Evolutionary conservation across 2,888 invertebrate species (phyloP).

Genomic region (Pimpla rufipes): DNA sequence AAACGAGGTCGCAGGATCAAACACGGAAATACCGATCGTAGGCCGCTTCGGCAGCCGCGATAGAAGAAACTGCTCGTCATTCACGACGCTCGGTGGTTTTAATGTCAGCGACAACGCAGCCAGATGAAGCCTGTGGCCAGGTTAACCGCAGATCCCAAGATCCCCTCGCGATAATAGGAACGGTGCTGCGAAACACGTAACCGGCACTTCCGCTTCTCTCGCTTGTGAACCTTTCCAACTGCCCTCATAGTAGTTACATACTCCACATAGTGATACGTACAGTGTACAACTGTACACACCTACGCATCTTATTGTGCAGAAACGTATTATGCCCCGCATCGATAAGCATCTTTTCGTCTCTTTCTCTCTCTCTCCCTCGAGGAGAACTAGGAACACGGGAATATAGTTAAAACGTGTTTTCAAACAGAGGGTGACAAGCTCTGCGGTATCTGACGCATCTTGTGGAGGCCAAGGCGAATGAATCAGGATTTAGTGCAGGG

Average conservation of each 20-base stretch:
- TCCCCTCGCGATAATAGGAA: slow-evolving; percentile 51
- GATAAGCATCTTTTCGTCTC: slow-evolving; percentile 52
- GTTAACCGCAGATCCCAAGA: slow-evolving; percentile 42
- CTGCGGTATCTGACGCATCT: slow-evolving; percentile 50
- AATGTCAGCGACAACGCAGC: slow-evolving; percentile 35
- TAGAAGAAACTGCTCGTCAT: slow-evolving; percentile 59
- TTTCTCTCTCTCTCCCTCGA: too few species aligned
- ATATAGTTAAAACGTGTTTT: slow-evolving; percentile 66
- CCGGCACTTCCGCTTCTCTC: slow-evolving; percentile 62
- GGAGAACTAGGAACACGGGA: slow-evolving; percentile 43
- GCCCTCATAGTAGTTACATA: not conserved
- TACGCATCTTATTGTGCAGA: slow-evolving; percentile 43
- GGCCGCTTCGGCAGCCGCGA: slow-evolving; percentile 11
- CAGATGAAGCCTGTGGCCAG: slow-evolving; percentile 24
- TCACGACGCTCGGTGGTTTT: slow-evolving; percentile 34
- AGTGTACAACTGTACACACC: slow-evolving; percentile 5
- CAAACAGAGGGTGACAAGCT: slow-evolving; percentile 49
- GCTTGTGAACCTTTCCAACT: slow-evolving; percentile 23
- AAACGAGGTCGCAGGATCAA: not conserved
- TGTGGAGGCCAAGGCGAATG: slow-evolving; percentile 59
- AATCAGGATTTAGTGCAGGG: slow-evolving; percentile 34
- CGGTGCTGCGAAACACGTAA: slow-evolving; percentile 45
- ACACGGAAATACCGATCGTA: slow-evolving; percentile 57
- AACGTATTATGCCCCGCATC: slow-evolving; percentile 46
- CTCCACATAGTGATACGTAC: not conserved